phyloP scores from a whole-genome alignment of 2,113 vertebrate genomes.

The Elephas maximus region DNA sequence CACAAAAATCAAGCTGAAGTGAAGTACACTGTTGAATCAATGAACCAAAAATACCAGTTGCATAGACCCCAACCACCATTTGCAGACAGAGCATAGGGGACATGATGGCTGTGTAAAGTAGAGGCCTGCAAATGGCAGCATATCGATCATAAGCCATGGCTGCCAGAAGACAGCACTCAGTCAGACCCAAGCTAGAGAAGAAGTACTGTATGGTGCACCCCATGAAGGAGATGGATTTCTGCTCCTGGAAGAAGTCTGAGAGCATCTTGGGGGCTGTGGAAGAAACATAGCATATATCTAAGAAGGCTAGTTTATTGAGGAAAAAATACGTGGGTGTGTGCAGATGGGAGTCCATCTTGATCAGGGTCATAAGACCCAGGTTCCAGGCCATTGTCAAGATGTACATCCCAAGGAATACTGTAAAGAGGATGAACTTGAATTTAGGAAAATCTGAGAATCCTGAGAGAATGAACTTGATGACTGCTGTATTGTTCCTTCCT shows the following conservation, averaged over 20 bases:
- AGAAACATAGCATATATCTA: conserved; percentile 61
- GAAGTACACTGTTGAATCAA: conserved; percentile 54
- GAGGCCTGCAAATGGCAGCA: conserved; percentile 72
- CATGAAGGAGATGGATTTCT: conserved; percentile 27
- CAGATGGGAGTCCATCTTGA: conserved; percentile 9
- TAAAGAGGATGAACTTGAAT: conserved; percentile 36
- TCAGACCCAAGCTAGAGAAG: conserved; percentile 58
- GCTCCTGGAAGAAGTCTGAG: conserved; percentile 54
- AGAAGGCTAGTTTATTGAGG: conserved; percentile 52
- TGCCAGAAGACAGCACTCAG: conserved; percentile 61
- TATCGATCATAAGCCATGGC: conserved; percentile 77
- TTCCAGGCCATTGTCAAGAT: conserved; percentile 52
- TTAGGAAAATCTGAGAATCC: conserved; percentile 59
- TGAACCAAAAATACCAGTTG: conserved; percentile 70
- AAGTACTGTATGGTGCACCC: conserved; percentile 39
- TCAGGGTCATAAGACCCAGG: conserved; percentile 31
- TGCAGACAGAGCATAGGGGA: conserved; percentile 50
- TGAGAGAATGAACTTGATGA: conserved; percentile 65
- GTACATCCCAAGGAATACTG: conserved; percentile 46
- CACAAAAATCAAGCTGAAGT: background rate
- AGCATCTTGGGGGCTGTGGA: conserved; percentile 47
- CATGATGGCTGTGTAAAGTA: conserved; percentile 58
- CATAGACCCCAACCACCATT: conserved; percentile 52
- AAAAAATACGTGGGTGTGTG: conserved; percentile 71
- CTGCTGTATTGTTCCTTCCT: background rate